These are phyloP conservation scores for Cnemophilus loriae DNA, from an alignment of 2,113 vertebrate species.

Conservation along the genomic window DNA sequence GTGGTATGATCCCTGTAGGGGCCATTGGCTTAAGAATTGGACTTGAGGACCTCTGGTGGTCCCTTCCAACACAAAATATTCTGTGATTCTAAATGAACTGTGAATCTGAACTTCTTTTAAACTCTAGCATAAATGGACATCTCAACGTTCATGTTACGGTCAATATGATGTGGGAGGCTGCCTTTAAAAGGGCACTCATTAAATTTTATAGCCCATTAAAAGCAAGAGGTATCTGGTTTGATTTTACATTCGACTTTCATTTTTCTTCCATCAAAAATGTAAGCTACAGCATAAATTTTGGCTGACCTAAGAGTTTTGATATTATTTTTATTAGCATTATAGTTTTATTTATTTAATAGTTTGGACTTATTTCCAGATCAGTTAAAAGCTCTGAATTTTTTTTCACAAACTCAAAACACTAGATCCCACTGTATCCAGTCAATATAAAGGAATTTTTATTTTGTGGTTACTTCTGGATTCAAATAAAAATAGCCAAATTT, in stretches of 20 bases:
- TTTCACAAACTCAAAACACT: not conserved
- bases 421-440: not conserved
- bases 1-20: not conserved
- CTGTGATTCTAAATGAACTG: not conserved
- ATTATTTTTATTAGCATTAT: not conserved
- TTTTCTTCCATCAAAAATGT: not conserved
- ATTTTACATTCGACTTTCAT: not conserved
- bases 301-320: not conserved
- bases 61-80: not conserved
- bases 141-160: not conserved
- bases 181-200: not conserved
- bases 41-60: not conserved
- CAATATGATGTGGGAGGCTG: not conserved
- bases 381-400: not conserved
- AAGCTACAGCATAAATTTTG: not conserved
- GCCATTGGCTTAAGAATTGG: not conserved
- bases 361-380: not conserved
- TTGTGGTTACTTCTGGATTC: not conserved
- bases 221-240: not conserved
- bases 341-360: not conserved
- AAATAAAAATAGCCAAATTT: not conserved
- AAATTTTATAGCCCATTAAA: not conserved
- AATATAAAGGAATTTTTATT: not conserved
- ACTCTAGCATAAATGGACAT: not conserved
- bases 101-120: not conserved